These are phyloP conservation scores for Aquatica leii DNA, from an alignment of 2,888 invertebrate genomes.

Conservation along the genomic window DNA sequence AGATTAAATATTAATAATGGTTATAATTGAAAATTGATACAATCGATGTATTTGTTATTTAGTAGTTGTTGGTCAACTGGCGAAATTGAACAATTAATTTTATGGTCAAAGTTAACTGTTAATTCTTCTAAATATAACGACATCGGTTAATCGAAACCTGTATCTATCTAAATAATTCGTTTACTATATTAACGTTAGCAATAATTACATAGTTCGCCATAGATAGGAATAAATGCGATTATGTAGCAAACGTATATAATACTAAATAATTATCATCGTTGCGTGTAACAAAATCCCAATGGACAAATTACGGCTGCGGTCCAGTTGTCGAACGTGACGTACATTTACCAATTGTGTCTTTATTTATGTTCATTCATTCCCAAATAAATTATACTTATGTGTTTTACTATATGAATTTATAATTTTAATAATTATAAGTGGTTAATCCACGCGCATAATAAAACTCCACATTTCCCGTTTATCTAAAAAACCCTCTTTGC, in stretches of 20 bases:
- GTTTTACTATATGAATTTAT: slow-evolving; percentile 9
- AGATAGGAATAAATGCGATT: slow-evolving; percentile 56
- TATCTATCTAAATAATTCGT: slow-evolving; percentile 45
- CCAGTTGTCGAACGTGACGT: slow-evolving; percentile 58
- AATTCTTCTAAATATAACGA: neutral
- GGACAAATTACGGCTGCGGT: slow-evolving; percentile 58
- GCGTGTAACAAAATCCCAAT: slow-evolving; percentile 54
- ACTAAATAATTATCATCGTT: slow-evolving; percentile 59
- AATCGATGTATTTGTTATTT: slow-evolving; percentile 32
- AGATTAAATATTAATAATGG: slow-evolving; percentile 35
- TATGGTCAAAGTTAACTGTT: slow-evolving; percentile 3
- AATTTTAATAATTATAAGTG: slow-evolving; percentile 4
- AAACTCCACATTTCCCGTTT: no score
- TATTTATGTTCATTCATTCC: slow-evolving; percentile 48
- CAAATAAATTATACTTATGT: slow-evolving; percentile 29
- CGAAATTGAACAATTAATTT: neutral
- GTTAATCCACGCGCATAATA: no score
- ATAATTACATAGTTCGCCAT: slow-evolving; percentile 52
- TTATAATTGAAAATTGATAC: slow-evolving; percentile 31
- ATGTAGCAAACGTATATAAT: slow-evolving; percentile 55
- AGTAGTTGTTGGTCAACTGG: neutral
- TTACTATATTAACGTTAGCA: slow-evolving; percentile 50
- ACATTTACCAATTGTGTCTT: slow-evolving; percentile 55
- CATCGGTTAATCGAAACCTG: slow-evolving; percentile 12
- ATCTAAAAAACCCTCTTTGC: no score